Evolutionary conservation across 2,797 vertebrate species (phyloP), one percentile per base, ranked within the genome.

Genomic region (Allobates femoralis): DNA sequence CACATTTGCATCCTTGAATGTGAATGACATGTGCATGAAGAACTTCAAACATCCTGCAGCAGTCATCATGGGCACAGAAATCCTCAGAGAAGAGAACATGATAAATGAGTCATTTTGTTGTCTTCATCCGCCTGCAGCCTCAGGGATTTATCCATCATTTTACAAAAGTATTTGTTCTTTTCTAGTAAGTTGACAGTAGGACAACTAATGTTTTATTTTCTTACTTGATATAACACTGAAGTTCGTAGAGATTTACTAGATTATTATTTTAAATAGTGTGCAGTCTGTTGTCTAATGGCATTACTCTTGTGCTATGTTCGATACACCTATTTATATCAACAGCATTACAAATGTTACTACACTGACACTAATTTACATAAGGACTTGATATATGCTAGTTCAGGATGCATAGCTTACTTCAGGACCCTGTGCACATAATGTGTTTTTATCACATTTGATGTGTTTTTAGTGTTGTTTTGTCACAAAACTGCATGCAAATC

Each of bases 51-150:
- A 77, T 5, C 6, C 53, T 11, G 53, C 50, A 76, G 73, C 76
- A 77, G 53, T 58, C 30, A 58, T 78, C 19, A 19, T 58, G 53
- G 76, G 19, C 23, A 58, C 30, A 30, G n/a, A 34, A 60, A 34
- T 78, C 76, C 32, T 58, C 16, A 78, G 51, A 56, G 51, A 78
- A 55, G 51, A 19, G 51, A 78, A 78, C 55, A 58, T 56, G 76
- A 58, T 37, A 58, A 78, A 78, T 78, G 53, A 78, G 53, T 55
- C 30, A 30, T 32, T 78, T 78, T 53, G 51, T 78, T 19, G 50
- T 78, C 19, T 28, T 78, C 26, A 34, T 78, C 30, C 5, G 18
- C 34, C 18, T 56, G 12, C 76, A 56, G 76, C 76, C 76, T 78
- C 6, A 56, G 16, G 50, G 30, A 55, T 58, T 78, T 58, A 76